Conservation (phyloP, 2,797 vertebrate genomes). For the Poeciliopsis gracilis region DNA sequence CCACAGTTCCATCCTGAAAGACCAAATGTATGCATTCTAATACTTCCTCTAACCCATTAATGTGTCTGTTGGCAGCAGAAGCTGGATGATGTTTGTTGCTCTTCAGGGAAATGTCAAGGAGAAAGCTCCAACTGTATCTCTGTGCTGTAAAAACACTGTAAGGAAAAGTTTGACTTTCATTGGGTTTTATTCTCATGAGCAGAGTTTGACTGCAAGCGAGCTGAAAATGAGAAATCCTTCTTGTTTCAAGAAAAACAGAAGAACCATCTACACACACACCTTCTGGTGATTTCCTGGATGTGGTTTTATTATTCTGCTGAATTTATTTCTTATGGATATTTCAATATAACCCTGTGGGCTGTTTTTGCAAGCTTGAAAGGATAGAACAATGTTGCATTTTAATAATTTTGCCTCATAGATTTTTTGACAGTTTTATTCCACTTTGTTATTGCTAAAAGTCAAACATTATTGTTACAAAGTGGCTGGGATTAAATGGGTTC, state of each 20-base stretch:
- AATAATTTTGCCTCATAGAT: too few species aligned
- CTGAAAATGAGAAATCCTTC: not conserved
- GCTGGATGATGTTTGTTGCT: not conserved
- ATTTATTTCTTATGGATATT: not conserved
- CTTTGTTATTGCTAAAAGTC: not conserved
- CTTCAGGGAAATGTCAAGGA: not conserved
- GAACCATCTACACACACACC: not conserved
- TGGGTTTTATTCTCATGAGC: not conserved
- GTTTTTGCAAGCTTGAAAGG: not conserved
- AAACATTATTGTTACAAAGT: not conserved
- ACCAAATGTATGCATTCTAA: not conserved
- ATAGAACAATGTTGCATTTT: not conserved
- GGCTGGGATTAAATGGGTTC: not conserved
- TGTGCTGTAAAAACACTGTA: not conserved
- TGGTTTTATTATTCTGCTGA: not conserved
- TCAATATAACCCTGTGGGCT: not conserved
- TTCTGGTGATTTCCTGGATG: not conserved
- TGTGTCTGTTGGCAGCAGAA: not conserved
- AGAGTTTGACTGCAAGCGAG: not conserved
- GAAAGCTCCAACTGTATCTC: not conserved
- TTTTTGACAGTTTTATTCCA: not conserved
- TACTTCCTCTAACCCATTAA: not conserved
- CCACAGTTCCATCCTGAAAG: slow-evolving; percentile 1
- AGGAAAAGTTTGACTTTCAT: not conserved
- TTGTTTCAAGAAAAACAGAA: not conserved